Percentiles rank a stretch among this genome's conserved stretches.
These are phyloP conservation scores for Nipponia nippon DNA, from an alignment of 2,113 vertebrate species.

Conservation along the genomic window DNA sequence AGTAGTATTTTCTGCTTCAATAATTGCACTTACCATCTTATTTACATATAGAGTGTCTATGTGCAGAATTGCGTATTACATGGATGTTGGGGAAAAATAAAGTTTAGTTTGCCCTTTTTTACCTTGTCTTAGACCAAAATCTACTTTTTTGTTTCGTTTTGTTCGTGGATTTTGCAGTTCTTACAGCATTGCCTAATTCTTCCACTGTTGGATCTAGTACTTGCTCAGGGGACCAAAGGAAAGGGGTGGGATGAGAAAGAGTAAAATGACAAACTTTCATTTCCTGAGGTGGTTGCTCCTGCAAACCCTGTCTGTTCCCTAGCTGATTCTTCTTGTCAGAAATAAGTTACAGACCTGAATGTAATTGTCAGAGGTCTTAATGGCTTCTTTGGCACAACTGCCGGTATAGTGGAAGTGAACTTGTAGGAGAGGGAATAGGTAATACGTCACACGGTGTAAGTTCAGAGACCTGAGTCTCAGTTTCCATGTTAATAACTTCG, in stretches of 20 bases:
- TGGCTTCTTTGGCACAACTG: neutral
- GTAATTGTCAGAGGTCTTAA: neutral
- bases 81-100: neutral
- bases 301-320: neutral
- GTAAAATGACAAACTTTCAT: neutral
- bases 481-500: neutral
- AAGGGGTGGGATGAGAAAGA: neutral
- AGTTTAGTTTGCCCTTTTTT: neutral
- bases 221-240: neutral
- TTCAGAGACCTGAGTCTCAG: neutral
- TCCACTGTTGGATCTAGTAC: neutral
- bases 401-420: neutral
- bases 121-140: neutral
- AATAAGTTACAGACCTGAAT: neutral
- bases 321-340: neutral
- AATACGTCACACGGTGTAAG: neutral
- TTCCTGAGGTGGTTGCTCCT: neutral
- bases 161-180: neutral
- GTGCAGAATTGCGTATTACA: neutral
- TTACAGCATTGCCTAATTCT: neutral
- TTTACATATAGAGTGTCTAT: neutral
- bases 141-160: neutral
- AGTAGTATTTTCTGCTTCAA: neutral
- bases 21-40: neutral
- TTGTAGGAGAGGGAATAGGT: neutral